Evolutionary conservation across 2,888 invertebrate species (phyloP).

Genomic region (Drosophila colorata): DNA sequence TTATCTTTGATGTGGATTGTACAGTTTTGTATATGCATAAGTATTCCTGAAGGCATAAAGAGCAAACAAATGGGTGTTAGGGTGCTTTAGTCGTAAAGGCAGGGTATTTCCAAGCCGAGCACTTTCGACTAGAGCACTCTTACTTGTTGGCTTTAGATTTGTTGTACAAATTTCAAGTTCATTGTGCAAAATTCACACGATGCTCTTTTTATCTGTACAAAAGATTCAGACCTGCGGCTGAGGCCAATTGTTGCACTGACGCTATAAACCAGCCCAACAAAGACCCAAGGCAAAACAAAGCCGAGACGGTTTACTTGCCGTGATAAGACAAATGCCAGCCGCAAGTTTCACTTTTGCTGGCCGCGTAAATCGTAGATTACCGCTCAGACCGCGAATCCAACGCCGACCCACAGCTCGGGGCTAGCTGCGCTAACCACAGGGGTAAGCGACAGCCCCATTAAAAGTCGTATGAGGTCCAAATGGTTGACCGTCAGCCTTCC

Average conservation of each 20-base stretch:
- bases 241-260: constrained; percentile 51
- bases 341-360: constrained; percentile 64
- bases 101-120: neutral
- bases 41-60: no score
- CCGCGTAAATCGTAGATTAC: constrained; percentile 51
- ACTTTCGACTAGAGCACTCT: neutral
- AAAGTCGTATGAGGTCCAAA: constrained; percentile 19
- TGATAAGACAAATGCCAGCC: constrained; percentile 52
- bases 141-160: constrained; percentile 32
- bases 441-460: constrained; percentile 17
- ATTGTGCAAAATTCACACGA: constrained; percentile 72
- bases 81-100: neutral
- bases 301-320: constrained; percentile 25
- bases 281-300: constrained; percentile 33
- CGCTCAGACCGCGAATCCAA: no score
- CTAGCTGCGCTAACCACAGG: constrained; percentile 22
- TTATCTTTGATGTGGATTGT: neutral
- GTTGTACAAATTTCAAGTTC: constrained; percentile 69
- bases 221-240: constrained; percentile 40
- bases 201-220: constrained; percentile 39
- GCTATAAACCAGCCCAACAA: constrained; percentile 42
- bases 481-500: constrained; percentile 34
- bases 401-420: constrained; percentile 50
- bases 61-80: no score
- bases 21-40: neutral